Conservation (phyloP, 2,113 vertebrate genomes). For the Malurus alboscapulatus region DNA sequence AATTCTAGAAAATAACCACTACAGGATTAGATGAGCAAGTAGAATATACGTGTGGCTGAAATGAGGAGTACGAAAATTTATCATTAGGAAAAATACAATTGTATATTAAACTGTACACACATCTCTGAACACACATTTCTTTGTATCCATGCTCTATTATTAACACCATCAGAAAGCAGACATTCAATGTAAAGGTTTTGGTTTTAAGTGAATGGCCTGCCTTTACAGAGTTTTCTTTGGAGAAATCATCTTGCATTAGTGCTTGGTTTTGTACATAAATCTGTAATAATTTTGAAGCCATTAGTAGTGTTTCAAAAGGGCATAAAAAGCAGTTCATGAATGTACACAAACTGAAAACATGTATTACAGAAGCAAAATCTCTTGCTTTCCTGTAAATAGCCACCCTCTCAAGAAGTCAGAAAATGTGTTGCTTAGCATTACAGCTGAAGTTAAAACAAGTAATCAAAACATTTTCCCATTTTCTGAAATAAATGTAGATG, state of each 20-base stretch:
- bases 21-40: not conserved
- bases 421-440: not conserved
- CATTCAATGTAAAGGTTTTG: not conserved
- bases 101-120: not conserved
- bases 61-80: not conserved
- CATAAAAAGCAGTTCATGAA: not conserved
- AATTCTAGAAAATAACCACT: not conserved
- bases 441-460: conserved; percentile 7
- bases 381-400: not conserved
- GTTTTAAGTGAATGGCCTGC: not conserved
- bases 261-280: not conserved
- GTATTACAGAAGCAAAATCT: not conserved
- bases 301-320: not conserved
- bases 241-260: not conserved
- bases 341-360: not conserved
- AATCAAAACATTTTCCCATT: not conserved
- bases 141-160: not conserved
- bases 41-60: not conserved
- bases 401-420: not conserved
- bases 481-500: not conserved
- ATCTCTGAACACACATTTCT: not conserved
- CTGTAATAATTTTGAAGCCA: not conserved
- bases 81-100: not conserved
- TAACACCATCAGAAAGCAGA: not conserved
- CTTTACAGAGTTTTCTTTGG: not conserved